Percentiles rank a stretch among this genome's conserved stretches.
phyloP scores from a whole-genome alignment of 2,888 invertebrate genomes.

The Drosophila mimetica region DNA sequence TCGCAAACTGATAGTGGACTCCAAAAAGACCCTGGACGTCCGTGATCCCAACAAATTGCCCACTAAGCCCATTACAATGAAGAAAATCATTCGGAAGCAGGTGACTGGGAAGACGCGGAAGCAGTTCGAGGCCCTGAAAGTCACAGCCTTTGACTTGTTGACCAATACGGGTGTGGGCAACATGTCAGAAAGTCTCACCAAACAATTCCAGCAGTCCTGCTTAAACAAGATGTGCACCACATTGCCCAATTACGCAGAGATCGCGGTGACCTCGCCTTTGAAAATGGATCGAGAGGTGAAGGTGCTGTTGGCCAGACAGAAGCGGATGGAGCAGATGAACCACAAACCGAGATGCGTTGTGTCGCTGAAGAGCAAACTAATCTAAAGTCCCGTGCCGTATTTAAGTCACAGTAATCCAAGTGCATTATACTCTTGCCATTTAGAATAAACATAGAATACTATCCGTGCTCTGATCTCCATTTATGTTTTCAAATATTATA shows the following conservation, averaged over 20 bases:
- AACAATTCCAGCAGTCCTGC: conserved; percentile 57
- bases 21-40: conserved; percentile 52
- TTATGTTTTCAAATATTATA: conserved; percentile 8
- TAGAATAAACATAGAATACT: neutral
- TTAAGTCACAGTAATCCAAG: neutral
- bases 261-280: conserved; percentile 34
- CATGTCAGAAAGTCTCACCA: conserved; percentile 19
- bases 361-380: neutral
- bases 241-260: conserved; percentile 54
- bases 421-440: conserved; percentile 1
- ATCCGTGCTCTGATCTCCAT: neutral
- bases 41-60: conserved; percentile 40
- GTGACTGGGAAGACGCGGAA: conserved; percentile 61
- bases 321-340: conserved; percentile 35
- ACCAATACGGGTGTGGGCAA: conserved; percentile 61
- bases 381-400: neutral
- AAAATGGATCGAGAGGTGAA: conserved; percentile 54
- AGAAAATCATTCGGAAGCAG: conserved; percentile 44
- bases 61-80: conserved; percentile 17
- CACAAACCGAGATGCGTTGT: neutral
- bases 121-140: conserved; percentile 59
- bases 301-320: conserved; percentile 46
- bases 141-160: conserved; percentile 78
- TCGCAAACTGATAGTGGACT: conserved; percentile 75
- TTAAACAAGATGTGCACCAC: conserved; percentile 47